Base-by-base conservation (phyloP, 1,140 invertebrate genomes). In the Drosophila nannoptera region DNA sequence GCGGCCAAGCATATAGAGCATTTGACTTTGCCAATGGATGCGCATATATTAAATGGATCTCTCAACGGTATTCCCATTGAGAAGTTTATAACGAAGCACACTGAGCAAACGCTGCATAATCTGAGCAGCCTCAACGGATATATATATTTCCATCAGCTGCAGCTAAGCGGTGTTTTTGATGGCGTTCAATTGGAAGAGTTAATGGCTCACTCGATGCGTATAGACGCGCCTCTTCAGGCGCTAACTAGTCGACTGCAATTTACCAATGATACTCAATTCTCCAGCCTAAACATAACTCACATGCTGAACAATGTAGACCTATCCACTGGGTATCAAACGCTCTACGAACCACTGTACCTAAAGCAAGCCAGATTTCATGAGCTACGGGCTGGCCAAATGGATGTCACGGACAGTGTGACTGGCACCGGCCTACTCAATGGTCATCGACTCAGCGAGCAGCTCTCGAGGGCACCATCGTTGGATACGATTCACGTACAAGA, bases 71-170 rank as follows among this genome's bases (percentile, higher is more conserved):
- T 90, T 33, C 60, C 75, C 9, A 43, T 91, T 4, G 69, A 87
- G 7, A 74, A 82, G 0, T 89, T 92, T 65, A 70, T 92, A 4
- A 90, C 90, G 5, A 88, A 86, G 68, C 87, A 91, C 49, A 88
- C 88, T 0, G 69, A 83, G 4, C 90, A 92, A 77, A 64, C 67
- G 0, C 60, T 92, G 1, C 11, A 55, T 1, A 58, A 89, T 38
- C 35, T 90, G 0, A 69, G 69, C 5, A 68, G 67, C 7, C 40
- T 92, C 2, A 67, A 70, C 4, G 91, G 90, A 4, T 83, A 89
- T 67, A 81, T 91, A 5, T 88, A 78, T 50, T 90, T 92, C 40
- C 73, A 90, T 38, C 71, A 88, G 33, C 46, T 91, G 7, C 36
- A 68, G 2, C 38, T 91, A 0, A 61, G 22, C 22, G 90, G 87